Percentiles rank a stretch among this genome's conserved stretches.
phyloP scores from a whole-genome alignment of 2,113 vertebrate species.

The Zeus faber region DNA sequence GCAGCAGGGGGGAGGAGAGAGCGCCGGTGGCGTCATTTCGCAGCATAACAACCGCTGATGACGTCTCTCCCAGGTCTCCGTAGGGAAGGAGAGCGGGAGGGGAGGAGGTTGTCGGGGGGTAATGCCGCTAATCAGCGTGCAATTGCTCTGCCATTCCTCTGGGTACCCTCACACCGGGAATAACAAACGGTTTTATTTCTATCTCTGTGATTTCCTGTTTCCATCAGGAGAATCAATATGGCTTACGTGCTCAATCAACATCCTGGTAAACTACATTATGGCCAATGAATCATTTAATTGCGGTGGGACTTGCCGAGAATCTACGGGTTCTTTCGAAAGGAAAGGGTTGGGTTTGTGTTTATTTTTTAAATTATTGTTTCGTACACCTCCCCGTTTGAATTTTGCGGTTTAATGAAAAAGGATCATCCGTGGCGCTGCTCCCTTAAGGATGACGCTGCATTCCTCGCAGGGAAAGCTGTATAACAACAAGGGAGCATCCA shows the following conservation, averaged over 20 bases:
- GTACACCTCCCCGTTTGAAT: too few relatives aligned
- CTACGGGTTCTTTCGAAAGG: constrained; percentile 49
- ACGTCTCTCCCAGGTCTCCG: constrained; percentile 78
- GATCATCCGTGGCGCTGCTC: too few relatives aligned
- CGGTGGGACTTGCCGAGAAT: constrained; percentile 67
- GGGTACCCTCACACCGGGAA: constrained; percentile 73
- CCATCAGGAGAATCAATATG: constrained; percentile 79
- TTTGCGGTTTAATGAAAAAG: too few relatives aligned
- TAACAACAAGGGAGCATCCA: too few relatives aligned
- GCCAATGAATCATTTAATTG: constrained; percentile 77
- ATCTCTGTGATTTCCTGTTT: constrained; percentile 80
- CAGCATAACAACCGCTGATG: constrained; percentile 79
- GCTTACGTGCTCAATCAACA: constrained; percentile 78
- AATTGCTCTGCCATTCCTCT: constrained; percentile 73
- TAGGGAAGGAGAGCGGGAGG: constrained; percentile 63
- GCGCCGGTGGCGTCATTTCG: constrained; percentile 72
- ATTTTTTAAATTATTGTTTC: too few relatives aligned
- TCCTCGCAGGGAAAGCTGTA: too few relatives aligned
- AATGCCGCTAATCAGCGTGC: constrained; percentile 74
- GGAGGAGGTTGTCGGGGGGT: constrained; percentile 68
- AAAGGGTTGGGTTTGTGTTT: too few relatives aligned
- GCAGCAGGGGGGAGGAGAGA: constrained; percentile 56
- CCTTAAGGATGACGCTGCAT: too few relatives aligned
- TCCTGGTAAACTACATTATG: constrained; percentile 76
- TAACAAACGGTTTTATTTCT: constrained; percentile 79